Conservation (phyloP, 1,140 invertebrate genomes). For the Lordiphosa stackelbergi region DNA sequence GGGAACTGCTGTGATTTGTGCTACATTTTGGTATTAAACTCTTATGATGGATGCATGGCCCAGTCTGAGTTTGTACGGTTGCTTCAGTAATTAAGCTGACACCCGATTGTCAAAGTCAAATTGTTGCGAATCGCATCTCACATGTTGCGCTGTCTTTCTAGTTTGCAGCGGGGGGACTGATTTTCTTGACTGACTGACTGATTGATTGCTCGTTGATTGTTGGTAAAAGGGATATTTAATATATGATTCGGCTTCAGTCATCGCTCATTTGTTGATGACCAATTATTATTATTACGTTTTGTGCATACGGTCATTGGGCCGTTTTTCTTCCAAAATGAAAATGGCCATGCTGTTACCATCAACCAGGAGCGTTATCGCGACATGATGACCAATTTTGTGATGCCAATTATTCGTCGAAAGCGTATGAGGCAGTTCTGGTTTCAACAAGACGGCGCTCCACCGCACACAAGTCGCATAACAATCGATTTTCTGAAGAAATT, state of each 20-base stretch:
- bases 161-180: not conserved
- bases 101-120: slow-evolving; percentile 17
- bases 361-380: no score
- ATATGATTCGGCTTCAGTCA: slow-evolving; percentile 18
- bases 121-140: slow-evolving; percentile 18
- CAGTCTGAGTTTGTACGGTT: slow-evolving; percentile 1
- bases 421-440: no score
- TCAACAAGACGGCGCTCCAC: no score
- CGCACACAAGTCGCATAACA: no score
- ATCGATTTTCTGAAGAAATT: no score
- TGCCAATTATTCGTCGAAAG: no score
- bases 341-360: no score
- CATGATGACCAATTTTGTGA: no score
- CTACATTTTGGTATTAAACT: slow-evolving; percentile 27
- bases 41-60: slow-evolving; percentile 50
- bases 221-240: slow-evolving; percentile 30
- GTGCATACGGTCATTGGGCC: no score
- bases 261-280: slow-evolving; percentile 20
- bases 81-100: slow-evolving; percentile 50
- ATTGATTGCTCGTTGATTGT: slow-evolving; percentile 59
- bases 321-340: no score
- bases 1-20: slow-evolving; percentile 45
- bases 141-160: slow-evolving; percentile 19
- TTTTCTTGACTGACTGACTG: slow-evolving; percentile 22
- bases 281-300: not conserved